Conservation (phyloP, 2,113 vertebrate genomes). For the Notechis scutatus region DNA sequence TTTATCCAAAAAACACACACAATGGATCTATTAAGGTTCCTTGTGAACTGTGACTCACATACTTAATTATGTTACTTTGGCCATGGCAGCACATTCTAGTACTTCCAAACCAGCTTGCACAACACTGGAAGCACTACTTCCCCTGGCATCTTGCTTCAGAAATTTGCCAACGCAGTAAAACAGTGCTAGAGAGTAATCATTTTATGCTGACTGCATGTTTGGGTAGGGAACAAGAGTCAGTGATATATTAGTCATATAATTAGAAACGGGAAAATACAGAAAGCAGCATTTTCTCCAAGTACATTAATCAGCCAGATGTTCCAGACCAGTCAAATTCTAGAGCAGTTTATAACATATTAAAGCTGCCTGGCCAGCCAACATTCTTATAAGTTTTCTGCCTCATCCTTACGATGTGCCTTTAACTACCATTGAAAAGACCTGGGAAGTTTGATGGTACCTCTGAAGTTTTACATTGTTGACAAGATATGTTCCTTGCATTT, state of each 20-base stretch:
- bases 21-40: not conserved
- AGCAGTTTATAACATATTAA: not conserved
- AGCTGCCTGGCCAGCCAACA: not conserved
- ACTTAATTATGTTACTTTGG: not conserved
- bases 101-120: not conserved
- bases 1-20: not conserved
- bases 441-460: not conserved
- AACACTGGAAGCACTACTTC: not conserved
- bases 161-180: conserved; percentile 9
- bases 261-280: conserved; percentile 16
- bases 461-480: not conserved
- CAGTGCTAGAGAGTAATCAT: not conserved
- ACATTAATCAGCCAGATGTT: conserved; percentile 31
- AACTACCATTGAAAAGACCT: not conserved
- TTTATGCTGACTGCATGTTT: conserved; percentile 17
- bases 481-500: not conserved
- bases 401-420: not conserved
- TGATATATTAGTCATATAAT: conserved; percentile 28
- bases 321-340: conserved; percentile 8
- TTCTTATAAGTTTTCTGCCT: not conserved
- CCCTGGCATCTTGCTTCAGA: not conserved
- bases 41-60: no score
- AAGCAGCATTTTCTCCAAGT: conserved; percentile 21
- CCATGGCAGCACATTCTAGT: not conserved
- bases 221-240: not conserved